These are phyloP conservation scores for Python bivittatus DNA, from an alignment of 2,113 vertebrate species.

Conservation along the genomic window DNA sequence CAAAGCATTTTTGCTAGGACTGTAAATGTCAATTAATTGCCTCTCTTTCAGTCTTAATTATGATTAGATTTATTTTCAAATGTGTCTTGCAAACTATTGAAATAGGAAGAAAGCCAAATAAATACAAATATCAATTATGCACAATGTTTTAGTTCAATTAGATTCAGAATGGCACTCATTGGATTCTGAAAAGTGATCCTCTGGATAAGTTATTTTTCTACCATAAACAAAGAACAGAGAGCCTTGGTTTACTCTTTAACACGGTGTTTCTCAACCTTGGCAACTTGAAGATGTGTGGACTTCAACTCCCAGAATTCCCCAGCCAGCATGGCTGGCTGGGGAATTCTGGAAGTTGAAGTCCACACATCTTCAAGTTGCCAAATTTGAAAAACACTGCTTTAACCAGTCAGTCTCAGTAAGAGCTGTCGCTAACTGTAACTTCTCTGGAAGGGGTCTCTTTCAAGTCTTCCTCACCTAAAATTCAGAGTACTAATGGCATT, in stretches of 20 bases:
- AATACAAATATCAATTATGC: slow-evolving; percentile 1
- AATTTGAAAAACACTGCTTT: too few relatives aligned
- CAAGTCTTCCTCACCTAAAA: neutral
- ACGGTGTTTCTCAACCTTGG: neutral
- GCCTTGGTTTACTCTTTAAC: neutral
- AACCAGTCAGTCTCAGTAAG: too few relatives aligned
- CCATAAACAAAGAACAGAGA: too few relatives aligned
- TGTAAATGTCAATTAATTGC: slow-evolving; percentile 2
- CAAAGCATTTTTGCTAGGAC: neutral
- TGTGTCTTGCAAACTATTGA: neutral
- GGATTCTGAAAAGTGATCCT: neutral
- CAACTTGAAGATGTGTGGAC: neutral
- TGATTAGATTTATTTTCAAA: neutral
- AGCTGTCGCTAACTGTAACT: neutral
- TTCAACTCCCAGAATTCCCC: neutral
- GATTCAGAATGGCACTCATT: neutral
- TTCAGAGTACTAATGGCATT: neutral
- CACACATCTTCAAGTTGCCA: neutral
- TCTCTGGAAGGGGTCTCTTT: neutral
- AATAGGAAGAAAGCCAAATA: neutral
- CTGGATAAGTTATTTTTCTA: neutral
- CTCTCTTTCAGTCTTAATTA: slow-evolving; percentile 5
- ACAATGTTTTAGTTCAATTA: neutral
- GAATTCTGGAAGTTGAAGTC: neutral
- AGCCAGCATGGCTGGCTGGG: neutral